phyloP scores from a whole-genome alignment of 2,888 invertebrate genomes.

The Synergus itoensis region DNA sequence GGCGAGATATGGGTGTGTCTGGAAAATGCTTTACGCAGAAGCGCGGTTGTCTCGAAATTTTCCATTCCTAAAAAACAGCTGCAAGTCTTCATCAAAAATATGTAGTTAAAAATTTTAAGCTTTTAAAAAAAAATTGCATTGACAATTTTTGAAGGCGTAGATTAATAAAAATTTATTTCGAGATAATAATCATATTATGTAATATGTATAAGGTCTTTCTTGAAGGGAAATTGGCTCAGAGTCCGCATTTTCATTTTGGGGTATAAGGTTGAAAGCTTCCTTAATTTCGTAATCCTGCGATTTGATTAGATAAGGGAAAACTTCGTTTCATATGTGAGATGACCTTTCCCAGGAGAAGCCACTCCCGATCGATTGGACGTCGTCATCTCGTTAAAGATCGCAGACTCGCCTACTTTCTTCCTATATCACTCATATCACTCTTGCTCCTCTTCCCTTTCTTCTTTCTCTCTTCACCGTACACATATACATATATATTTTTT shows the following conservation, averaged over 20 bases:
- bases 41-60: neutral
- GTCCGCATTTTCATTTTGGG: neutral
- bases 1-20: constrained; percentile 10
- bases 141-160: neutral
- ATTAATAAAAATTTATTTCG: too few relatives aligned
- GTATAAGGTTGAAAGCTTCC: neutral
- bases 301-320: constrained; percentile 18
- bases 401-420: constrained; percentile 57
- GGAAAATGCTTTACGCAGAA: constrained; percentile 15
- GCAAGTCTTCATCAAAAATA: neutral
- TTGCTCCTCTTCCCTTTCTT: constrained; percentile 32
- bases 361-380: constrained; percentile 40
- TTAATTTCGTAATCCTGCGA: constrained; percentile 17
- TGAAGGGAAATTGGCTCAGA: neutral
- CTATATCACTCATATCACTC: too few relatives aligned
- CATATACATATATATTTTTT: constrained; percentile 35
- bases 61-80: neutral
- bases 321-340: constrained; percentile 21
- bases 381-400: constrained; percentile 31
- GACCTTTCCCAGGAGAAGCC: constrained; percentile 37
- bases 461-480: constrained; percentile 43
- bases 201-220: too few relatives aligned
- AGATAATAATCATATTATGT: too few relatives aligned
- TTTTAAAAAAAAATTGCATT: too few relatives aligned
- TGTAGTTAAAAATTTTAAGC: neutral